Base-by-base conservation (phyloP, 2,888 invertebrate species). In the Ptychoptera contaminata region DNA sequence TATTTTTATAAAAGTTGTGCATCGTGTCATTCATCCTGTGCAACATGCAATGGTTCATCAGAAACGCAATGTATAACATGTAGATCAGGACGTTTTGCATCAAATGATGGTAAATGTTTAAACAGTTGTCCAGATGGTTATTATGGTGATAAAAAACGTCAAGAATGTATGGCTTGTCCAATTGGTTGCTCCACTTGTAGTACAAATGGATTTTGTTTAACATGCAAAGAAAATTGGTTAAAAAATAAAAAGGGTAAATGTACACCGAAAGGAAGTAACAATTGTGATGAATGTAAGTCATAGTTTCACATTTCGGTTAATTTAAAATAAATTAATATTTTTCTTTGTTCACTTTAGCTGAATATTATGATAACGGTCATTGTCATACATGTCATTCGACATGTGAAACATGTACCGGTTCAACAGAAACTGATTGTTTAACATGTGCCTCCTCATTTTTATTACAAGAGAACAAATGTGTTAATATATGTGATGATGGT, bases 21-120 rank as follows among this genome's bases (percentile, higher is more conserved):
- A 32, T 73, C 77, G 42, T 88, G 88, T 58, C 84, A 88, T 64
- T 65, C 76, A 42, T 74, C 80, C 16, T 88, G 88, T 61, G 80
- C 81, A 56, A 82, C 85, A 16, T 88, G 88, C 61, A 77, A 75
- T 53, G 87, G 86, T 30, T 75, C 82, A 12, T 76, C 77, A 31
- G 79, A 80, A 55, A 71, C 77, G 16, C 82, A 86, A 56, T 91
- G 90, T 66, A 81, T 87, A 54, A 77, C 81, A 11, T 91, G 91
- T 65, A 78, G 78, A 48, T 67, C 77, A 34, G 79, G 81, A 41
- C 74, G 74, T 48, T 84, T 77, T 59, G 74, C 79, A 47, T 70
- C 77, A 53, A 8, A 35, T 23, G 76, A 81, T 51, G 84, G 82
- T 42, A 73, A 74, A 44, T 88, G 88, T 60, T 69, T 78, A 34